Conservation (phyloP, 2,113 vertebrate species). For the Coturnix japonica region DNA sequence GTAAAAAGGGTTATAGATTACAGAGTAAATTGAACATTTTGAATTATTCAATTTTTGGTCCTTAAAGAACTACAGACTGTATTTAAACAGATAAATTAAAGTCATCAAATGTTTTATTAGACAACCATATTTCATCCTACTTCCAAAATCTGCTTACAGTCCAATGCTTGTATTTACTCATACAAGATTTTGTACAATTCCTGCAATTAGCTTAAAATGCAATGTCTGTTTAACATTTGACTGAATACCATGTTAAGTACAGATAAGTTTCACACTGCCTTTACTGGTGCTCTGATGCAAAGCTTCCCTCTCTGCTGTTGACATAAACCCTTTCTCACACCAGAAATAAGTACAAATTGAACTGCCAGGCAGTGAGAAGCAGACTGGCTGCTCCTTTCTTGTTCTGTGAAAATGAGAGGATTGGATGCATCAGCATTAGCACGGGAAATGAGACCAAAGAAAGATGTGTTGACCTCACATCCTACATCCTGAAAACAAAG, state of each 20-base stretch:
- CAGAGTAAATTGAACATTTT: background rate
- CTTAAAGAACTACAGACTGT: background rate
- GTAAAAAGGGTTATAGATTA: background rate
- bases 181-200: background rate
- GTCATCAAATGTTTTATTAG: background rate
- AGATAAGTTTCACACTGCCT: background rate
- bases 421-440: background rate
- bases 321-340: background rate
- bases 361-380: background rate
- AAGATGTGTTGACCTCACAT: background rate
- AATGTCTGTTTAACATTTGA: background rate
- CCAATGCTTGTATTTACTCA: background rate
- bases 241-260: accelerated
- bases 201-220: background rate
- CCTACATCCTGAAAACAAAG: background rate
- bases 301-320: background rate
- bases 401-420: background rate
- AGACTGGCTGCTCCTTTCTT: background rate
- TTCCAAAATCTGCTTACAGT: background rate
- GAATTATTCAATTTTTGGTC: background rate
- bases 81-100: background rate
- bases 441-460: background rate
- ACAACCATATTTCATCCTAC: background rate
- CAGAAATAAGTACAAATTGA: background rate
- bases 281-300: background rate